A percentile compares a stretch with the other conserved stretches of the same genome.
Conservation (phyloP, 2,888 invertebrate species). For the Poecilobothrus nobilitatus region DNA sequence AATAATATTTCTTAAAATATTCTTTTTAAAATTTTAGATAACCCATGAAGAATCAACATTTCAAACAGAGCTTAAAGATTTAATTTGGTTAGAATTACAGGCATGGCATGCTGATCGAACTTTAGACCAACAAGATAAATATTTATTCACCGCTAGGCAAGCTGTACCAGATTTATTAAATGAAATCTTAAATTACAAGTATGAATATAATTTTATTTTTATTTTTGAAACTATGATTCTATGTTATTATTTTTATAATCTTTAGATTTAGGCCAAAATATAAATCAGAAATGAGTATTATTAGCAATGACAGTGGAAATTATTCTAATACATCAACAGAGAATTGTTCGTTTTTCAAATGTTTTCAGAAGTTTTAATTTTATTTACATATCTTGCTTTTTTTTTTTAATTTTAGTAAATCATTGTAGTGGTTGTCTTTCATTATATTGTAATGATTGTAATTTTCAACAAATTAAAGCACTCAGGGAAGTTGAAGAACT, state of each 20-base stretch:
- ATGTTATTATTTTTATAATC: constrained; percentile 10
- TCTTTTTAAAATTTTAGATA: constrained; percentile 47
- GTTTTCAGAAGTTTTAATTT: not conserved
- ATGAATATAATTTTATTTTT: constrained; percentile 18
- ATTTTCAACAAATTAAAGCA: constrained; percentile 63
- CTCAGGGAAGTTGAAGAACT: constrained; percentile 65
- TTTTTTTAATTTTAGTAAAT: constrained; percentile 26
- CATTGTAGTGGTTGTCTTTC: constrained; percentile 60
- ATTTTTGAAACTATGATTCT: not conserved
- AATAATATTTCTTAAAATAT: constrained; percentile 11
- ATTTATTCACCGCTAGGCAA: constrained; percentile 63
- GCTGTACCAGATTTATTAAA: constrained; percentile 60
- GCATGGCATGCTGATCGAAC: constrained; percentile 72
- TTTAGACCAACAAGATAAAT: constrained; percentile 68
- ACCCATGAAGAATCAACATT: constrained; percentile 79
- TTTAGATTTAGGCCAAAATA: constrained; percentile 35
- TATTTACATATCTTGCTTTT: constrained; percentile 16
- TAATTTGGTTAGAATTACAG: constrained; percentile 85
- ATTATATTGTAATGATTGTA: constrained; percentile 61
- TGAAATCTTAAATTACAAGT: constrained; percentile 70
- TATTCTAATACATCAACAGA: not conserved
- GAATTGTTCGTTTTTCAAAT: not conserved
- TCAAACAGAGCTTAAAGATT: constrained; percentile 82
- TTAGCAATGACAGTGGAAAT: constrained; percentile 38
- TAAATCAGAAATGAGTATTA: constrained; percentile 32